A percentile compares a stretch with the other conserved stretches of the same genome.
These are phyloP conservation scores for Aurelia aurita DNA, from an alignment of 30 jellyfish, hydroid and myxozoan species.

Conservation along the genomic window DNA sequence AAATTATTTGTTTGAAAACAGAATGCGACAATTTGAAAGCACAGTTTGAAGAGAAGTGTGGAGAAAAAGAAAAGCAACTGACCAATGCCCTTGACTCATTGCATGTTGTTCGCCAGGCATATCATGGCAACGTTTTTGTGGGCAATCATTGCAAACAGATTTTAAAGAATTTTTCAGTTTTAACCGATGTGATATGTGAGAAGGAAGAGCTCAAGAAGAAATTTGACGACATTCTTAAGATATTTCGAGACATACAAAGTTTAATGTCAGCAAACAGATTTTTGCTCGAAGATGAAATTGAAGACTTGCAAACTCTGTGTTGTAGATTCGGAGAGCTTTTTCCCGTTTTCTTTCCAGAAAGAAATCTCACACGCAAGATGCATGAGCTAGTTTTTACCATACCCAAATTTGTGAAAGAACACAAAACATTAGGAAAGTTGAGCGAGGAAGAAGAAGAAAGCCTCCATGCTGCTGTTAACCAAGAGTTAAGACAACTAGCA, in stretches of 20 bases:
- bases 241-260: not conserved
- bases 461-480: too few relatives aligned
- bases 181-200: not conserved
- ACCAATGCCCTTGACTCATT: not conserved
- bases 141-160: not conserved
- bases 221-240: not conserved
- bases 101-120: not conserved
- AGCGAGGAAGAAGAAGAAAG: too few relatives aligned
- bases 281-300: too few relatives aligned
- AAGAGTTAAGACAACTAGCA: too few relatives aligned
- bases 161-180: too few relatives aligned
- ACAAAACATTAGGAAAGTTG: not conserved
- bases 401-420: not conserved
- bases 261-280: too few relatives aligned
- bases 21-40: not conserved
- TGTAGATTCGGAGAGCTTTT: not conserved
- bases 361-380: not conserved
- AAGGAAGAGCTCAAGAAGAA: not conserved
- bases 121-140: not conserved
- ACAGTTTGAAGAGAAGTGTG: not conserved
- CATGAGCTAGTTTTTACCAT: not conserved
- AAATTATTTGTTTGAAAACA: not conserved
- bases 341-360: not conserved
- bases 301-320: not conserved
- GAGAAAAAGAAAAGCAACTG: not conserved